Conservation (phyloP, 2,113 vertebrate genomes). For the Phrynocephalus versicolor region DNA sequence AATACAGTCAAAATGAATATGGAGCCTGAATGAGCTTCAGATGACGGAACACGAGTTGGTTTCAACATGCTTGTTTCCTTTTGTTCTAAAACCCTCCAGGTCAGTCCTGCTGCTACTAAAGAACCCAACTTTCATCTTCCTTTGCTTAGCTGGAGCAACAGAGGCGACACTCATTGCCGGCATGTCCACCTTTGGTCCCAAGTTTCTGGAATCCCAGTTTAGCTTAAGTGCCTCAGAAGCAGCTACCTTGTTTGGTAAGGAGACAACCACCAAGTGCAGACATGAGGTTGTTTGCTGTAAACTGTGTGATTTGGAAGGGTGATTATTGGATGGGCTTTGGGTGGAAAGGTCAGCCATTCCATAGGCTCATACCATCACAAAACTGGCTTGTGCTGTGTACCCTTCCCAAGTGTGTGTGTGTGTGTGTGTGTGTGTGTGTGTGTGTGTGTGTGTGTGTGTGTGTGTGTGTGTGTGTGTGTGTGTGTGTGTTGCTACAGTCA, state of each 20-base stretch:
- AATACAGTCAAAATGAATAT: not conserved
- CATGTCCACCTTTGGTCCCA: conserved; percentile 96
- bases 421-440: too few relatives aligned
- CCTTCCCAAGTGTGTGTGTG: too few relatives aligned
- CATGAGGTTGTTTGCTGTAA: not conserved
- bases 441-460: too few relatives aligned
- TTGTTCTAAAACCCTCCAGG: conserved; percentile 39
- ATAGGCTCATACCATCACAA: too few relatives aligned
- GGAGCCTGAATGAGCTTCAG: not conserved
- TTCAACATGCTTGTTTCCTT: not conserved
- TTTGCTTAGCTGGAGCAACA: conserved; percentile 91
- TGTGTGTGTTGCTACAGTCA: too few relatives aligned
- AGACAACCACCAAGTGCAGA: not conserved
- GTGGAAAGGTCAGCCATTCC: too few relatives aligned
- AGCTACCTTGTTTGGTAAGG: conserved; percentile 92
- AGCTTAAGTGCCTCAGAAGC: conserved; percentile 93
- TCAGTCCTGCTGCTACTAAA: conserved; percentile 88
- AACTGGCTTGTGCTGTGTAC: too few relatives aligned
- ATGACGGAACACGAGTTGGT: not conserved
- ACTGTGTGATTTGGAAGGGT: too few relatives aligned
- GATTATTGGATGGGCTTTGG: too few relatives aligned
- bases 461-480: too few relatives aligned
- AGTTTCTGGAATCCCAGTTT: conserved; percentile 95
- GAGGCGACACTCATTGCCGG: conserved; percentile 91
- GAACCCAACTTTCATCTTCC: conserved; percentile 91